Evolutionary conservation across 2,797 vertebrate species (phyloP).

Genomic region (Knipowitschia caucasica): DNA sequence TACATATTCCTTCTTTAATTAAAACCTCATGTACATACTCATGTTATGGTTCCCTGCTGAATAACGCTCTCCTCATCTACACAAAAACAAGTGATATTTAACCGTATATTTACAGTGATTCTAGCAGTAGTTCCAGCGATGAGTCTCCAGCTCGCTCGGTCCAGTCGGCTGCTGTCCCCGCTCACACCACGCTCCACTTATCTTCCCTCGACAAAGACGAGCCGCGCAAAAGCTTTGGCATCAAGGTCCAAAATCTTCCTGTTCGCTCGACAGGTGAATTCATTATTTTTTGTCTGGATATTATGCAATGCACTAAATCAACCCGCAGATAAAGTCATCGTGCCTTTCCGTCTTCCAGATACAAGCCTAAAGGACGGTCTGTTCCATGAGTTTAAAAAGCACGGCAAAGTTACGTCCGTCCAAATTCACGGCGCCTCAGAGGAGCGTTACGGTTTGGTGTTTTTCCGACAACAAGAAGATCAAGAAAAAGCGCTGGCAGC

Average conservation of each 20-base stretch:
- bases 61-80: too few species aligned
- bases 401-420: slow-evolving; percentile 97
- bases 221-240: slow-evolving; percentile 97
- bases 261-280: slow-evolving; percentile 92
- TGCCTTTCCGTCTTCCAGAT: slow-evolving; percentile 71
- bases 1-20: slow-evolving; percentile 6
- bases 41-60: too few species aligned
- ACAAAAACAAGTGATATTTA: too few species aligned
- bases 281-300: not conserved
- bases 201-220: slow-evolving; percentile 94
- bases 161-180: slow-evolving; percentile 93
- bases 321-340: not conserved
- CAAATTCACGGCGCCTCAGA: slow-evolving; percentile 96
- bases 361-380: slow-evolving; percentile 98
- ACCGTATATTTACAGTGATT: too few species aligned
- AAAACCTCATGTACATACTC: too few species aligned
- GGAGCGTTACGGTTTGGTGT: slow-evolving; percentile 95
- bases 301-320: not conserved
- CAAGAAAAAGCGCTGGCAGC: slow-evolving; percentile 95
- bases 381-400: slow-evolving; percentile 99
- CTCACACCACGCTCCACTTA: slow-evolving; percentile 87
- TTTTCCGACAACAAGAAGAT: slow-evolving; percentile 98
- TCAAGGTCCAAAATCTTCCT: slow-evolving; percentile 99
- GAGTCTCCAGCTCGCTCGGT: slow-evolving; percentile 95
- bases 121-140: slow-evolving; percentile 96